Percentiles rank a stretch among this genome's conserved stretches.
Conservation (phyloP, 2,888 invertebrate species). For the Drosophila parthenogenetica region DNA sequence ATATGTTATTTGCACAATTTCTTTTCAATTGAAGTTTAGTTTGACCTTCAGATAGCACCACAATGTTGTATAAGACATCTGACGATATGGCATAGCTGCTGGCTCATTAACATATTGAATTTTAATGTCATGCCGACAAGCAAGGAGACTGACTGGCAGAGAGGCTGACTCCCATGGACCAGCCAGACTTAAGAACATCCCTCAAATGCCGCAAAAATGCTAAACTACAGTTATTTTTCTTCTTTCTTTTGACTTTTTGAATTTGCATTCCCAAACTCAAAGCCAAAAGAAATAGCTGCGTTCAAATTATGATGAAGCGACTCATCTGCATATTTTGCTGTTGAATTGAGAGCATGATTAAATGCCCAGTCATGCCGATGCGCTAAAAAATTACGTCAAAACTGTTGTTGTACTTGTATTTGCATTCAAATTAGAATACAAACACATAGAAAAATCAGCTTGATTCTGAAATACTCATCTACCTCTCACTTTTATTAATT, state of each 20-base stretch:
- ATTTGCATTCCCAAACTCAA: constrained; percentile 63
- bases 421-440: constrained; percentile 49
- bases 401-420: constrained; percentile 34
- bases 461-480: not conserved
- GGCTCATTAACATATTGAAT: constrained; percentile 78
- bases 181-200: constrained; percentile 50
- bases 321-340: constrained; percentile 72
- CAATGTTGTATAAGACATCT: constrained; percentile 56
- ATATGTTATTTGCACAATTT: not conserved
- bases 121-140: constrained; percentile 66
- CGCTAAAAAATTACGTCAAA: constrained; percentile 47
- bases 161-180: not conserved
- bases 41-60: constrained; percentile 39
- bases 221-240: constrained; percentile 65
- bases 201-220: constrained; percentile 67
- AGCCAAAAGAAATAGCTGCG: constrained; percentile 62
- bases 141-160: not conserved
- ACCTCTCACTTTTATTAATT: no score
- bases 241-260: constrained; percentile 35
- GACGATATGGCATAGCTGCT: constrained; percentile 34
- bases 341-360: constrained; percentile 65
- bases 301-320: constrained; percentile 57
- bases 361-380: constrained; percentile 51
- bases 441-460: not conserved
- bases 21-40: not conserved